Conservation (phyloP, 1,140 invertebrate genomes). For the Drosophila setifemur region DNA sequence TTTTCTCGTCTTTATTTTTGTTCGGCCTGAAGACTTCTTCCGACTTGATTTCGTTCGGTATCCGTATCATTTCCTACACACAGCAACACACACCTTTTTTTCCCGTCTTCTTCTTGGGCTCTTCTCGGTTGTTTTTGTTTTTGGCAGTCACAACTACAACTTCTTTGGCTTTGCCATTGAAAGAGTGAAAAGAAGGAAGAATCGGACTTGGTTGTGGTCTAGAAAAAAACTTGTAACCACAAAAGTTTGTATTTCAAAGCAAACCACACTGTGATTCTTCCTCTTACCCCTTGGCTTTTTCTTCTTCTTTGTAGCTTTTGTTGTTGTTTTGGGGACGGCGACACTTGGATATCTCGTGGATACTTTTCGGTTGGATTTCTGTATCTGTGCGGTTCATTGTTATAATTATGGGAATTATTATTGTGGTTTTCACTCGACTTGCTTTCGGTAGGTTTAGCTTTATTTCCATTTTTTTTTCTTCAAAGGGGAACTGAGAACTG, state of each 20-base stretch:
- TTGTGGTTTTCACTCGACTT: slow-evolving; percentile 76
- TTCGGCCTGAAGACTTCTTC: slow-evolving; percentile 64
- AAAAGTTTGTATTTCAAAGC: slow-evolving; percentile 80
- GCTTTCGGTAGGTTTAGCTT: slow-evolving; percentile 25
- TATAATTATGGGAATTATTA: slow-evolving; percentile 80
- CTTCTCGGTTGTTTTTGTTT: slow-evolving; percentile 45
- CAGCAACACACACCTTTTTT: slow-evolving; percentile 62
- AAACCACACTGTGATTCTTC: slow-evolving; percentile 45
- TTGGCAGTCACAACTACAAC: slow-evolving; percentile 57
- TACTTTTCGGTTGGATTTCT: slow-evolving; percentile 43
- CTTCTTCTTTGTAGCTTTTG: slow-evolving; percentile 18
- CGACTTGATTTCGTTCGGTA: slow-evolving; percentile 46
- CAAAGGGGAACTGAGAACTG: slow-evolving; percentile 34
- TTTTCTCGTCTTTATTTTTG: slow-evolving; percentile 7
- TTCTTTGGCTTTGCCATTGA: slow-evolving; percentile 54
- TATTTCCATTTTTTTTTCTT: too few relatives aligned
- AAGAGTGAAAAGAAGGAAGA: slow-evolving; percentile 14
- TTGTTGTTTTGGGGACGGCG: slow-evolving; percentile 46
- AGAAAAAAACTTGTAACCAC: slow-evolving; percentile 74
- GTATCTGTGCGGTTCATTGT: slow-evolving; percentile 62
- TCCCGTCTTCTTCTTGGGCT: slow-evolving; percentile 33
- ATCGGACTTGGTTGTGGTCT: slow-evolving; percentile 59
- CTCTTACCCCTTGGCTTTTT: slow-evolving; percentile 1
- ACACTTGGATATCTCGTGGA: slow-evolving; percentile 75
- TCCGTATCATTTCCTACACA: slow-evolving; percentile 56